Base-by-base conservation (phyloP, 2,888 invertebrate genomes). In the Cordilura impudica region DNA sequence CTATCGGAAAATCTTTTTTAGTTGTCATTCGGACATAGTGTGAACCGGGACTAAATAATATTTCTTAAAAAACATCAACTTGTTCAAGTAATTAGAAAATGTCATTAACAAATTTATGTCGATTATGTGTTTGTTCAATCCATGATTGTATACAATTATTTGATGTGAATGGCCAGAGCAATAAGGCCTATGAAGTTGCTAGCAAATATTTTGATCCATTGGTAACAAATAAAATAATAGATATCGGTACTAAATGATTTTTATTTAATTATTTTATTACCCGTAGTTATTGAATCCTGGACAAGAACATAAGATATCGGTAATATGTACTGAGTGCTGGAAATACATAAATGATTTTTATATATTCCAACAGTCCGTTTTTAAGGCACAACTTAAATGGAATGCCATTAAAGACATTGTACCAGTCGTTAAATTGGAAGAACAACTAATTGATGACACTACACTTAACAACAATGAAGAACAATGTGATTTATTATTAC, bases 271-370 rank as follows among this genome's bases (percentile, higher is more conserved):
- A 16, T 26, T 26, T 35, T 21, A 51, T 29, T 23, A 31, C 10
- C 5, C 21, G n/a, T n/a, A 61, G 78, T 8, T 79, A 21, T 54
- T 79, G 35, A 79, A 65, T 47, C 31, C 78, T 0, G 71, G 47
- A 6, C 29, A 75, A 45, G 75, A 81, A 18, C 49, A 58, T 5
- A 61, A 60, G 16, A 60, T 75, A 0, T 58, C 71, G 18, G 78
- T 80, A 0, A 81, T 81, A 53, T 81, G 81, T 26, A 8, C 21
- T 10, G 65, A 29, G 23, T 78, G 78, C 23, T 78, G 78, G 78
- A 29, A 51, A 19, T 56, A 67, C 18, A 78, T 78, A 4, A 74
- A 18, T 19, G 66, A 70, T n/a, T 78, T 78, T 26, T 49, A 74
- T 45, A 31, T 19, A 5, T 78, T 78, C n/a, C 70, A 74, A 29